phyloP scores from a whole-genome alignment of 2,113 vertebrate genomes.

The Axis porcinus region DNA sequence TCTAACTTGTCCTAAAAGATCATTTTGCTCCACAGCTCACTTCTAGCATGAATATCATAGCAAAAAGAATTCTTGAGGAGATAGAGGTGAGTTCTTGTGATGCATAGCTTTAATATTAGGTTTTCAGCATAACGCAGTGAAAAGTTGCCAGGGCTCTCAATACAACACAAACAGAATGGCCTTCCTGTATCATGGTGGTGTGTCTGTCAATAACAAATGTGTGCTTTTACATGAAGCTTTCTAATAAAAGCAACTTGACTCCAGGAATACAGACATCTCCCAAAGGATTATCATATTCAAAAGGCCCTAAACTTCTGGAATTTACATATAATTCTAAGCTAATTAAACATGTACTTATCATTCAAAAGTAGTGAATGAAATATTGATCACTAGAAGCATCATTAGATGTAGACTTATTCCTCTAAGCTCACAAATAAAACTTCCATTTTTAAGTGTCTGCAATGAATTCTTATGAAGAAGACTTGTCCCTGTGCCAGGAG shows the following conservation, averaged over 20 bases:
- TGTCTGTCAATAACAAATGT: not conserved
- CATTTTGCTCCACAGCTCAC: not conserved
- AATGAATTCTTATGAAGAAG: not conserved
- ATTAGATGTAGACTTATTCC: not conserved
- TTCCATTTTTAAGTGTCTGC: not conserved
- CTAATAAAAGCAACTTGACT: not conserved
- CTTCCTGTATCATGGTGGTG: not conserved
- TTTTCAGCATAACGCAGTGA: not conserved
- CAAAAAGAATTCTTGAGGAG: not conserved
- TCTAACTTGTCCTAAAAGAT: not conserved
- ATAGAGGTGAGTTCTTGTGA: not conserved
- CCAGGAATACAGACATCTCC: not conserved
- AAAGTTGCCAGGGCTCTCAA: not conserved
- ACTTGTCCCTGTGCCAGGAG: not conserved
- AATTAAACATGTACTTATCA: not conserved
- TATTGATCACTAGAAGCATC: not conserved
- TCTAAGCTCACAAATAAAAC: not conserved
- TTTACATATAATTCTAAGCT: not conserved
- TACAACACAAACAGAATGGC: not conserved
- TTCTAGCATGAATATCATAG: not conserved
- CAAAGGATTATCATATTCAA: not conserved
- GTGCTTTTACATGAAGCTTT: not conserved
- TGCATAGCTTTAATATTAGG: not conserved
- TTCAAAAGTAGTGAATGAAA: not conserved
- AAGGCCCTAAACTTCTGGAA: not conserved